These are phyloP conservation scores for Neoniphon sammara DNA, from an alignment of 2,797 vertebrate genomes.

Conservation along the genomic window DNA sequence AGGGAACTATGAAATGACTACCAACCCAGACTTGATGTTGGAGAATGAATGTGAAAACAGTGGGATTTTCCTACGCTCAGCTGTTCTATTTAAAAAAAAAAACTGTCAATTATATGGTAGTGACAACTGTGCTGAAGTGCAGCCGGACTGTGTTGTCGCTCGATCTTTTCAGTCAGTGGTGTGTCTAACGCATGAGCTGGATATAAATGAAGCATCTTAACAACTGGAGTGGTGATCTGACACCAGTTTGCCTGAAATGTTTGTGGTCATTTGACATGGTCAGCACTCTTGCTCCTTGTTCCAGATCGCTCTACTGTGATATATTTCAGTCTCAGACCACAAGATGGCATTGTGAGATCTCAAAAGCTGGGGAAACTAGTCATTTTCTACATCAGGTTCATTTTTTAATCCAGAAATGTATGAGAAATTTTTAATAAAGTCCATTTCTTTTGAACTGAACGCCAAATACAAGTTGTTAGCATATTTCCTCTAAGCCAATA, in stretches of 20 bases:
- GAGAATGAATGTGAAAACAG: neutral
- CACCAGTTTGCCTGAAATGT: neutral
- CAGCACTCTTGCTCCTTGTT: neutral
- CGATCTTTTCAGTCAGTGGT: too few species aligned
- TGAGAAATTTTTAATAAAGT: constrained; percentile 7
- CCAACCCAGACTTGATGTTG: neutral
- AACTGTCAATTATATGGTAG: too few species aligned
- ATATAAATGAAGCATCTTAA: too few species aligned
- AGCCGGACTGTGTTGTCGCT: too few species aligned
- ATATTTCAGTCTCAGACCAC: constrained; percentile 52
- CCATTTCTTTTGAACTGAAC: constrained; percentile 1
- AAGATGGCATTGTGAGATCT: constrained; percentile 57
- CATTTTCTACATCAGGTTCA: neutral
- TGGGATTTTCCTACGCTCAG: neutral
- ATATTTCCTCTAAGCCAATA: neutral
- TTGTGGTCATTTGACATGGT: too few species aligned
- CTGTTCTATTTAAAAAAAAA: neutral
- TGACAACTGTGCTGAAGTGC: too few species aligned
- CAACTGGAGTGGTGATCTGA: neutral
- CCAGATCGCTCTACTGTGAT: neutral
- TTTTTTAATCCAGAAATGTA: constrained; percentile 32
- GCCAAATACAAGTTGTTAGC: neutral
- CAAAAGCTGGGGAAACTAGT: neutral
- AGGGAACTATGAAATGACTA: constrained; percentile 75
- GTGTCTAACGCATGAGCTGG: too few species aligned